Base-by-base conservation (phyloP, 2,113 vertebrate species). In the Myodes glareolus region DNA sequence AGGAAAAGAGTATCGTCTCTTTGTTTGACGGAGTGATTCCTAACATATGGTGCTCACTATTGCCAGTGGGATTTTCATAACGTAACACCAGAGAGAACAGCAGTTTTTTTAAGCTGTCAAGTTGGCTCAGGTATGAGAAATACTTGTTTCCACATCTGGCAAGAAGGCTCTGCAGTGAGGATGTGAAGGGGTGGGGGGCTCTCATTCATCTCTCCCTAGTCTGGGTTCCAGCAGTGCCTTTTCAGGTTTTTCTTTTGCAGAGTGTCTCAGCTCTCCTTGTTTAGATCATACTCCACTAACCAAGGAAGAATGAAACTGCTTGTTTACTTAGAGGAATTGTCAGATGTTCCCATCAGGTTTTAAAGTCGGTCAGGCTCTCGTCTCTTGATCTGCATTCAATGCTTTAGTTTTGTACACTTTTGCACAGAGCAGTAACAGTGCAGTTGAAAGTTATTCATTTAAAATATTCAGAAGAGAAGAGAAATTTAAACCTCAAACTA, bases 61-160 rank as follows among this genome's bases (percentile, higher is more conserved):
- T 97, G 98, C 97, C 98, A 95, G 47, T 95, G 98, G 96, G 95
- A 87, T 94, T 98, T 97, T 96, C 76, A 95, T 97, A 97, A 97
- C 96, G 97, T 92, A 95, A 92, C 94, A 96, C 72, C 25, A 77
- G 90, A 98, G 80, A 97, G 91, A 86, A 27, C 31, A 92, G 61
- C 86, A 45, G 45, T 68, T 50, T 94, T 94, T 17, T 58, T 58
- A 58, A 63, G 84, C 63, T 92, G 86, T 96, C 91, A 94, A 55
- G 23, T 70, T 94, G 86, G 91, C 72, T 97, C 72, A 86, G 77
- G 95, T 97, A 92, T 89, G 61, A 88, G 88, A 91, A 95, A 82
- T 63, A 92, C 87, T 75, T 50, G 25, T 73, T 88, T 95, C 81
- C 77, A 94, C 88, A 95, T 84, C 92, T 96, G 91, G 81, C 42